Evolutionary conservation across 1,140 invertebrate species (phyloP).

Genomic region (Spodoptera frugiperda): DNA sequence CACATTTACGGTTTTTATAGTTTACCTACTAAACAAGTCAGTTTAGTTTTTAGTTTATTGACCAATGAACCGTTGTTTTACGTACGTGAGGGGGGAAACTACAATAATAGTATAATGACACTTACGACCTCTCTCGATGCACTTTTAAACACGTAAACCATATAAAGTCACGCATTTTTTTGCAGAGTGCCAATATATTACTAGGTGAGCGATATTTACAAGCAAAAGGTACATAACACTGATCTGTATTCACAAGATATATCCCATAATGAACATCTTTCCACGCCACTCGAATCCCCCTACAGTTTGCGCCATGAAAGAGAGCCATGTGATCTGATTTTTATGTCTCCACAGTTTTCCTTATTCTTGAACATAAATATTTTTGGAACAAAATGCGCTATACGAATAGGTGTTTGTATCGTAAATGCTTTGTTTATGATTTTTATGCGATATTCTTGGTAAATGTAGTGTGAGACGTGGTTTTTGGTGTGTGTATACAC

Average conservation of each 20-base stretch:
- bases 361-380: slow-evolving; percentile 34
- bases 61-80: no score
- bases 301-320: slow-evolving; percentile 9
- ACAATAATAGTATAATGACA: no score
- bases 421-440: not conserved
- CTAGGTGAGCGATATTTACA: not conserved
- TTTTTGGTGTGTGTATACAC: no score
- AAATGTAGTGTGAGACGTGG: not conserved
- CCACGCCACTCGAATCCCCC: not conserved
- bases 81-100: no score
- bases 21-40: no score
- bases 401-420: not conserved
- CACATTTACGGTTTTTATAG: no score
- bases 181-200: no score
- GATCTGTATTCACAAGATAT: slow-evolving; percentile 12
- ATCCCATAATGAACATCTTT: slow-evolving; percentile 20
- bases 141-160: no score
- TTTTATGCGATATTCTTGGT: not conserved
- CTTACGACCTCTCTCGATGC: no score
- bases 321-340: slow-evolving; percentile 32
- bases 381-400: slow-evolving; percentile 7
- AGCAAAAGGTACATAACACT: slow-evolving; percentile 31
- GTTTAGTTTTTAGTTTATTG: no score
- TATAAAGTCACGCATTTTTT: no score
- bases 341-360: slow-evolving; percentile 23